Conservation (phyloP, 35 echinoderm and acorn worm genomes). For the Diadema setosum region DNA sequence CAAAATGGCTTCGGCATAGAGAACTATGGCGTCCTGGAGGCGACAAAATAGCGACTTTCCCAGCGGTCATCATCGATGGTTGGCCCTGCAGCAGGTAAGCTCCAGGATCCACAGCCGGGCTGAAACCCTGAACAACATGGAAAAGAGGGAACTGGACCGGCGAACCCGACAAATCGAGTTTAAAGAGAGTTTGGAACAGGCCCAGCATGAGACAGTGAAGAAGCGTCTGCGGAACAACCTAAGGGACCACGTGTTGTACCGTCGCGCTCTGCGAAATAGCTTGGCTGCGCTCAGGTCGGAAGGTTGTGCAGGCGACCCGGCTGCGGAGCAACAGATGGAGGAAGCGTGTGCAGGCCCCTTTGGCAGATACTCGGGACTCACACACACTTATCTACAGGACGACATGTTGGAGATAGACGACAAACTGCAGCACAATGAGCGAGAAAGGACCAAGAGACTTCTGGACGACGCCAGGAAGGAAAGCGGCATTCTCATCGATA, state of each 20-base stretch:
- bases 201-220: constrained; percentile 18
- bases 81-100: constrained; percentile 56
- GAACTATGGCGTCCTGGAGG: neutral
- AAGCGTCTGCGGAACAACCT: constrained; percentile 42
- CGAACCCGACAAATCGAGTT: constrained; percentile 49
- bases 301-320: neutral
- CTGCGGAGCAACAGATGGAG: neutral
- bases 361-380: constrained; percentile 54
- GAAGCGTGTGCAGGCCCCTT: neutral
- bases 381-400: neutral
- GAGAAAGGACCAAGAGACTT: constrained; percentile 25
- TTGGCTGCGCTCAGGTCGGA: neutral
- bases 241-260: constrained; percentile 66
- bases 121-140: constrained; percentile 59
- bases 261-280: constrained; percentile 46
- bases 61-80: constrained; percentile 61
- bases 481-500: constrained; percentile 57
- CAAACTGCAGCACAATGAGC: constrained; percentile 14
- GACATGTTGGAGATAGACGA: constrained; percentile 34
- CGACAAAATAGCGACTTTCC: constrained; percentile 60
- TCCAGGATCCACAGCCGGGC: constrained; percentile 44
- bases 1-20: too few relatives aligned
- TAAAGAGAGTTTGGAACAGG: constrained; percentile 31
- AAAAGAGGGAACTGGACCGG: constrained; percentile 41
- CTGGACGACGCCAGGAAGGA: constrained; percentile 32